phyloP scores from a whole-genome alignment of 2,888 invertebrate species.

The Drosophila suboccidentalis region DNA sequence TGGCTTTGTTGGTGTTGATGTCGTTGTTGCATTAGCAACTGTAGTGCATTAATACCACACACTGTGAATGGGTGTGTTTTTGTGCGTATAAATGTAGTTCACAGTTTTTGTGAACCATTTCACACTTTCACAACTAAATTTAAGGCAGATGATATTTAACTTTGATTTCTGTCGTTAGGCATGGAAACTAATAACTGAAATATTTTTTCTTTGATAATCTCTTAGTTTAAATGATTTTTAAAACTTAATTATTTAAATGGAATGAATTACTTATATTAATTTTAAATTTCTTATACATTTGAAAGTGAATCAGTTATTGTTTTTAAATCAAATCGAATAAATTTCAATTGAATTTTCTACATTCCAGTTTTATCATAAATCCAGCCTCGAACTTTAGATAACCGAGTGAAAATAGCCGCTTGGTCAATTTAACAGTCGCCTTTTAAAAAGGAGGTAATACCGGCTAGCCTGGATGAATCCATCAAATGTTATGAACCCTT shows the following conservation, averaged over 20 bases:
- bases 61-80: conserved; percentile 20
- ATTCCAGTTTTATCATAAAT: background rate
- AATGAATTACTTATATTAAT: background rate
- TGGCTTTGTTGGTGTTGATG: conserved; percentile 15
- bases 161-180: background rate
- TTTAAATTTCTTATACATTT: background rate
- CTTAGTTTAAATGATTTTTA: background rate
- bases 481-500: background rate
- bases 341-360: background rate
- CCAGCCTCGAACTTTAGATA: background rate
- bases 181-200: background rate
- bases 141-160: background rate
- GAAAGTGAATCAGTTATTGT: background rate
- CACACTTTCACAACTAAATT: background rate
- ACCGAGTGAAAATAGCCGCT: background rate
- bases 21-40: conserved; percentile 59
- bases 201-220: background rate
- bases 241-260: background rate
- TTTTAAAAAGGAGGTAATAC: background rate
- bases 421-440: background rate
- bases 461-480: background rate
- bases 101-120: conserved; percentile 16
- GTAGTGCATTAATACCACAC: conserved; percentile 71
- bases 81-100: conserved; percentile 31
- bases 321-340: too few species aligned